Conservation (phyloP, 2,797 vertebrate species). For the Champsocephalus gunnari region DNA sequence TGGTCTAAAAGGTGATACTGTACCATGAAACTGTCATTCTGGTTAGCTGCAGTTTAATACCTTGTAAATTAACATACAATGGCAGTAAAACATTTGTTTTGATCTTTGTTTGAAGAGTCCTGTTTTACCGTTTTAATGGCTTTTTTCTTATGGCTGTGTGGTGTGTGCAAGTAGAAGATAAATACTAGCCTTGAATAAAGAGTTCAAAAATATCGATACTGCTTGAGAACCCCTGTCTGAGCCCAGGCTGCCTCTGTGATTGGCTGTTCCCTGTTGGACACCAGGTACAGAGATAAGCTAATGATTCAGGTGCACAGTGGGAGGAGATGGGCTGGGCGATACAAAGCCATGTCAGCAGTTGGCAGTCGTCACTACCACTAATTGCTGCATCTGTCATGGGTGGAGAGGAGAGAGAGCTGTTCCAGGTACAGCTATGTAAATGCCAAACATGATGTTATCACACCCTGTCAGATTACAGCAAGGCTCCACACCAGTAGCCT, state of each 20-base stretch:
- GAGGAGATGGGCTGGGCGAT: constrained; percentile 40
- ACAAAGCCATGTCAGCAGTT: constrained; percentile 67
- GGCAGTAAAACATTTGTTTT: not conserved
- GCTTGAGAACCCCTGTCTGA: constrained; percentile 24
- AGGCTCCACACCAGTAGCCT: constrained; percentile 31
- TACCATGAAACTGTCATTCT: not conserved
- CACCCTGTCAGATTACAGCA: constrained; percentile 59
- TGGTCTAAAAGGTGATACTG: not conserved
- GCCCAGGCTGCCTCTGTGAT: not conserved
- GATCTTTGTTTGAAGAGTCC: not conserved
- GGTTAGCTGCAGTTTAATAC: not conserved
- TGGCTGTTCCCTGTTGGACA: constrained; percentile 44
- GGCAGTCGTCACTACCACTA: constrained; percentile 62
- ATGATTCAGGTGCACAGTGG: constrained; percentile 42
- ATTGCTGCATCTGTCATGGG: constrained; percentile 72
- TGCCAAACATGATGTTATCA: constrained; percentile 70
- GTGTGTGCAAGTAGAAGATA: constrained; percentile 8
- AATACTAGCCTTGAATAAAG: not conserved
- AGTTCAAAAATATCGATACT: constrained; percentile 17
- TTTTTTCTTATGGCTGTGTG: constrained; percentile 20
- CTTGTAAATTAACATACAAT: not conserved
- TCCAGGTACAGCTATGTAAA: constrained; percentile 65
- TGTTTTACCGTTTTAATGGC: not conserved
- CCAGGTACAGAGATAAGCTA: constrained; percentile 48
- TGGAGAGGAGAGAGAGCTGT: constrained; percentile 46